phyloP scores from a whole-genome alignment of 2,888 invertebrate species.

The Apoderus coryli region DNA sequence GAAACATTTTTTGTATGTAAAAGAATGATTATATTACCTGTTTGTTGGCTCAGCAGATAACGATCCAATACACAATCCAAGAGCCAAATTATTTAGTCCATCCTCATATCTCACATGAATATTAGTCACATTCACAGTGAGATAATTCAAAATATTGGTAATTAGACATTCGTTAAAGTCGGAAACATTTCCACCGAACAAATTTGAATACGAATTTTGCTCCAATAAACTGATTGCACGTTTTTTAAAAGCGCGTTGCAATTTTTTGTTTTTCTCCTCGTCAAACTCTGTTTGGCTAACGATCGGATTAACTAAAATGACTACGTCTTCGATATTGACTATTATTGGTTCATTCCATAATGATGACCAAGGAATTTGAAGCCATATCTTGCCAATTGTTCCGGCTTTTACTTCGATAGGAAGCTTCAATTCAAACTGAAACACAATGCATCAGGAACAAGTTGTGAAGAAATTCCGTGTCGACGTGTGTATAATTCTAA shows the following conservation, averaged over 20 bases:
- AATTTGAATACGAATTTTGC: too few species aligned
- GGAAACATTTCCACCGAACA: too few species aligned
- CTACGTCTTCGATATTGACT: constrained; percentile 61
- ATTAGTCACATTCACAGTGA: constrained; percentile 64
- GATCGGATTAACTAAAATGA: constrained; percentile 56
- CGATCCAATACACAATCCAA: constrained; percentile 63
- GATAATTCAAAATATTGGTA: constrained; percentile 62
- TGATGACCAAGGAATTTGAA: constrained; percentile 67
- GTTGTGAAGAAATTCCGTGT: too few species aligned
- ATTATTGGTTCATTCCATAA: constrained; percentile 60
- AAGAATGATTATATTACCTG: constrained; percentile 41
- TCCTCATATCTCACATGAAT: constrained; percentile 75
- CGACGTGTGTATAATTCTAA: too few species aligned
- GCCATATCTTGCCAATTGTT: constrained; percentile 56
- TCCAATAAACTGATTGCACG: constrained; percentile 52
- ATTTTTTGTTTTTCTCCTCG: constrained; percentile 54
- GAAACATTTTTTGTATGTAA: constrained; percentile 1
- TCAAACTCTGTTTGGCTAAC: constrained; percentile 39
- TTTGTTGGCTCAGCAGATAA: constrained; percentile 70
- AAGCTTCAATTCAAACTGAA: constrained; percentile 64
- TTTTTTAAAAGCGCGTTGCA: constrained; percentile 57
- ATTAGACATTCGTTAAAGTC: too few species aligned
- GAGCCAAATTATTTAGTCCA: constrained; percentile 50
- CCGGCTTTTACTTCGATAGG: constrained; percentile 74
- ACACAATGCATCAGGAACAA: too few species aligned